phyloP scores from a whole-genome alignment of 2,888 invertebrate genomes.

The Escarpia spicata region DNA sequence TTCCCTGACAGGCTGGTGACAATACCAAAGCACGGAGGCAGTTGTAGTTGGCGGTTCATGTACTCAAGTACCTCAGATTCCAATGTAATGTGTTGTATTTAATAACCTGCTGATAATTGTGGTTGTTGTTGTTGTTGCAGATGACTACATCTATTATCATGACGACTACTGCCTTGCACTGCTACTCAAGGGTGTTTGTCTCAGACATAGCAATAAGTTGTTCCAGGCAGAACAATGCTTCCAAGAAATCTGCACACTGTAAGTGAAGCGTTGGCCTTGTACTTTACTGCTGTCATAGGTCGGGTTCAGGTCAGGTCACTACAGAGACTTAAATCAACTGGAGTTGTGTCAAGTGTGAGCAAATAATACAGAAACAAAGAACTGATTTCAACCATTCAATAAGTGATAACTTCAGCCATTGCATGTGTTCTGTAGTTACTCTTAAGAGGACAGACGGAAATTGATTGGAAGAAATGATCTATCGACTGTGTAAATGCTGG shows the following conservation, averaged over 20 bases:
- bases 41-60: not conserved
- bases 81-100: not conserved
- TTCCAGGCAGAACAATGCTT: conserved; percentile 82
- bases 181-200: conserved; percentile 84
- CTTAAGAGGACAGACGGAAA: too few relatives aligned
- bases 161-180: conserved; percentile 75
- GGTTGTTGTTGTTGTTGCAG: conserved; percentile 3
- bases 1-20: too few relatives aligned
- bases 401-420: too few relatives aligned
- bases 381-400: too few relatives aligned
- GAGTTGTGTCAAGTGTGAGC: too few relatives aligned
- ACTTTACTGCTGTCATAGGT: too few relatives aligned
- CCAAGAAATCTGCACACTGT: conserved; percentile 72
- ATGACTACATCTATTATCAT: conserved; percentile 47
- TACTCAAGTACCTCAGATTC: not conserved
- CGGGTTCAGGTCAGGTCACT: not conserved
- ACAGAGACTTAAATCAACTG: not conserved
- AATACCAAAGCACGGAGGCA: too few relatives aligned
- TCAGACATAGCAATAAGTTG: conserved; percentile 81
- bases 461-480: too few relatives aligned
- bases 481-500: too few relatives aligned
- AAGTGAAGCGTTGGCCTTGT: conserved; percentile 40
- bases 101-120: not conserved
- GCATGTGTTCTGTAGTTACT: too few relatives aligned
- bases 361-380: too few relatives aligned